phyloP scores from a whole-genome alignment of 37 sponge, comb jelly and placozoan species.

The Cladorhizidae sp. region DNA sequence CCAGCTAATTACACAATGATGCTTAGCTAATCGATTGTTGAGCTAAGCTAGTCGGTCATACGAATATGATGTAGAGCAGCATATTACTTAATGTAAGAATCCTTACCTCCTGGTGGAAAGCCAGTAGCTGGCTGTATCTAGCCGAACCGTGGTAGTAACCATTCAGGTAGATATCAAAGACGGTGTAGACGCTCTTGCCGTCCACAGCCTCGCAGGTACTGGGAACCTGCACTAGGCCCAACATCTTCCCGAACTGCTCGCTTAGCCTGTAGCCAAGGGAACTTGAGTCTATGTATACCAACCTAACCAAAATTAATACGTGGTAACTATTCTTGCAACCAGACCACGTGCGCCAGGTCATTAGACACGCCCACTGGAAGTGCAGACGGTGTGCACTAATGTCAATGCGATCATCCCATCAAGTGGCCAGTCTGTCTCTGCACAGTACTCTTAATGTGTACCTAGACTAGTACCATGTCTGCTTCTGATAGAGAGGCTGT shows the following conservation, averaged over 20 bases:
- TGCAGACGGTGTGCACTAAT: background rate
- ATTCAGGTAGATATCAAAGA: slow-evolving; percentile 66
- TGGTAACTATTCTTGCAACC: too few relatives aligned
- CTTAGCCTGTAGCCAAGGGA: too few relatives aligned
- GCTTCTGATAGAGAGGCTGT: background rate
- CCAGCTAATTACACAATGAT: too few relatives aligned
- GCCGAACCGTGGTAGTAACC: slow-evolving; percentile 71
- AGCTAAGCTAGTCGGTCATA: too few relatives aligned
- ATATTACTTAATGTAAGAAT: too few relatives aligned
- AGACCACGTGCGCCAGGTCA: background rate
- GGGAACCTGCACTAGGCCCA: slow-evolving; percentile 19
- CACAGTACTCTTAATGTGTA: too few relatives aligned
- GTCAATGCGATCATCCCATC: too few relatives aligned
- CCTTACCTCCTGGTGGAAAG: slow-evolving; percentile 58
- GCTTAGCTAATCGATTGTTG: too few relatives aligned
- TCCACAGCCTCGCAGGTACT: slow-evolving; percentile 24
- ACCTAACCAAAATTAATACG: too few relatives aligned
- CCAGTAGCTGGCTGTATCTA: slow-evolving; percentile 67
- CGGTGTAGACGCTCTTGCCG: slow-evolving; percentile 31
- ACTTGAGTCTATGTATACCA: too few relatives aligned
- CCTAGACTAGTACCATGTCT: slow-evolving; percentile 14
- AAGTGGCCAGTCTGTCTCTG: too few relatives aligned
- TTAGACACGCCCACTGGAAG: background rate
- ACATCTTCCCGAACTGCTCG: background rate
- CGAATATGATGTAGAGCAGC: too few relatives aligned